Evolutionary conservation across 2,797 vertebrate genomes (phyloP), one percentile per base, ranked within the genome.

Genomic region (Chloroceryle inda): DNA sequence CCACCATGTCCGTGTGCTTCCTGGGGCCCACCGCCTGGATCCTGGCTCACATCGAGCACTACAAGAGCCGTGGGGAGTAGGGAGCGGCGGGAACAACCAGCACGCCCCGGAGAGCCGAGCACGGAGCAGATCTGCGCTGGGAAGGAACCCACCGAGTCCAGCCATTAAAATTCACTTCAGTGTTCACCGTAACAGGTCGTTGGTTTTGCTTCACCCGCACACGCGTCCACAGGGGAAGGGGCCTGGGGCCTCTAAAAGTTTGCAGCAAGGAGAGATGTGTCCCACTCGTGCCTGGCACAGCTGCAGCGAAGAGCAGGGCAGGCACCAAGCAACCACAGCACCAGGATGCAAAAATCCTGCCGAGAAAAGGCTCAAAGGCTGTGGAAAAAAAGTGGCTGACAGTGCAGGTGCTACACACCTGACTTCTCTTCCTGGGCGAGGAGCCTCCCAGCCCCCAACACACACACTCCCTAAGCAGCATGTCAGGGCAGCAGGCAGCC

Each of bases 71-170:
- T 24, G 0, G 61, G 0, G 93, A 85, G 5, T 97, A 35, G 87
- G 47, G 3, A 29, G 49, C 0, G 2, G 29, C 58, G 5, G 11
- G 35, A 47, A 15, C 20, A 7, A 14, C 63, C 45, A 0, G 19
- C 10, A 8, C 16, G 38, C 63, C 0, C 0, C 2, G 1, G 8
- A 10, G 20, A 21, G 68, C 10, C 8, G 18, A 4, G 35, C 49
- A 3, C 3, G 0, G 73, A 44, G 17, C 3, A 1, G 56, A 22
- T 1, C 45, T 21, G 21, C 0, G 0, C 15, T 0, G 0, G n/a
- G 38, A 47, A 45, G 64, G n/a, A 38, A 15, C 7, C 17, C 47
- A 1, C 29, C 0, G 2, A 49, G n/a, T 10, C 20, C 5, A 27
- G 22, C 64, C 85, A 95, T 91, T 97, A 95, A 97, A 95, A 53